Evolutionary conservation across 2,797 vertebrate genomes (phyloP).

Genomic region (Acipenser transmontanus): DNA sequence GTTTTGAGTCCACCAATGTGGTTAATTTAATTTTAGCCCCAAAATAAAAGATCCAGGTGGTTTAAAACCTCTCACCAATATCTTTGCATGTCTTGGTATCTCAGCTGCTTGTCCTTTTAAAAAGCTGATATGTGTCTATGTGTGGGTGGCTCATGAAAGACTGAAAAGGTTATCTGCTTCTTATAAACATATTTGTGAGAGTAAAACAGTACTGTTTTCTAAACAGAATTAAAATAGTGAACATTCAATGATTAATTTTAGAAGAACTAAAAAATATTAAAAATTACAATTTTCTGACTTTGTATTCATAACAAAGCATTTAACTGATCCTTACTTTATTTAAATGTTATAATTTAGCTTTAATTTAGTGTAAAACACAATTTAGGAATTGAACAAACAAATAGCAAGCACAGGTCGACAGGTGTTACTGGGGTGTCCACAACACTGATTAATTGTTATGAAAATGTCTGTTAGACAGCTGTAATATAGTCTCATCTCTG

Average conservation of each 20-base stretch:
- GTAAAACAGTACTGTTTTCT: conserved; percentile 26
- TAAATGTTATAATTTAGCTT: too few relatives aligned
- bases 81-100: conserved; percentile 35
- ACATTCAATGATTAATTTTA: too few relatives aligned
- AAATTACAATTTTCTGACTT: neutral
- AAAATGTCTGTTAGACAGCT: conserved; percentile 1
- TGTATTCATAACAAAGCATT: too few relatives aligned
- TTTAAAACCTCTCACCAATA: conserved; percentile 8
- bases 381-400: too few relatives aligned
- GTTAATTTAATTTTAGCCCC: too few relatives aligned
- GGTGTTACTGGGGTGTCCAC: too few relatives aligned
- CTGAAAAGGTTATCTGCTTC: conserved; percentile 62
- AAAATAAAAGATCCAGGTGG: too few relatives aligned
- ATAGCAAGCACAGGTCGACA: too few relatives aligned
- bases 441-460: neutral
- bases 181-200: conserved; percentile 30
- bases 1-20: too few relatives aligned
- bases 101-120: conserved; percentile 26
- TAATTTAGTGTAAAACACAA: too few relatives aligned
- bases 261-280: conserved; percentile 6
- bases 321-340: too few relatives aligned
- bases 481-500: neutral
- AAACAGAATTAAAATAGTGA: too few relatives aligned
- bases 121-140: conserved; percentile 50
- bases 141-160: conserved; percentile 61